Base-by-base conservation (phyloP, 2,113 vertebrate genomes). In the Speoplatyrhinus poulsoni region DNA sequence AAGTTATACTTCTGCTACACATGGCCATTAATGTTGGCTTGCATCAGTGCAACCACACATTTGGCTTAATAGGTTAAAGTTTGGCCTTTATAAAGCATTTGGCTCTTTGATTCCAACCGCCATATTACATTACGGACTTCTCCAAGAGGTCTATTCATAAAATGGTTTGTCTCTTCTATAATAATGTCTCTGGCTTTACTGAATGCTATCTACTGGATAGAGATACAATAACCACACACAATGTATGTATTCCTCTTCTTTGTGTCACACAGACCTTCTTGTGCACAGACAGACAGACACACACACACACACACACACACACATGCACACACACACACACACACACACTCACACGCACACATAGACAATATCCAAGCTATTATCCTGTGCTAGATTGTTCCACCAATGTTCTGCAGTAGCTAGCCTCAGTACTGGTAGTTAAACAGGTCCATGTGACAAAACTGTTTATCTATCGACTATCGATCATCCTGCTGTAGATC, bases 401-500 rank as follows among this genome's bases (percentile, higher is more conserved):
- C 15, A 16, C 15, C 55, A 9, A 3, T 57, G 7, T 17, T 11
- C 58, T 9, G 12, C 53, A 54, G 53, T 54, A n/a, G 15, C 12
- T 41, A 15, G 13, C 16, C 16, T 15, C 53, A 3, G 58, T n/a
- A 41, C 12, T 59, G 50, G 13, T 13, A 10, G 65, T 49, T 6
- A 59, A 55, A 12, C 33, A 60, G 17, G 19, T 50, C 47, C 16
- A 17, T 57, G 47, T 26, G 63, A 56, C 33, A 33, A 11, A 12
- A 16, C 6, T 52, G 17, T 15, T 3, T 1, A 48, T 15, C 62
- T 46, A n/a, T n/a, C n/a, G n/a, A 32, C 49, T 46, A 60, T 62
- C 57, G 59, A 67, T 57, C 67, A 50, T 12, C 60, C 69, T 55
- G 53, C 9, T 48, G 32, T 54, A 19, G 48, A 64, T 53, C 2